phyloP scores from a whole-genome alignment of 2,797 vertebrate species.

The Sebastes cheni region DNA sequence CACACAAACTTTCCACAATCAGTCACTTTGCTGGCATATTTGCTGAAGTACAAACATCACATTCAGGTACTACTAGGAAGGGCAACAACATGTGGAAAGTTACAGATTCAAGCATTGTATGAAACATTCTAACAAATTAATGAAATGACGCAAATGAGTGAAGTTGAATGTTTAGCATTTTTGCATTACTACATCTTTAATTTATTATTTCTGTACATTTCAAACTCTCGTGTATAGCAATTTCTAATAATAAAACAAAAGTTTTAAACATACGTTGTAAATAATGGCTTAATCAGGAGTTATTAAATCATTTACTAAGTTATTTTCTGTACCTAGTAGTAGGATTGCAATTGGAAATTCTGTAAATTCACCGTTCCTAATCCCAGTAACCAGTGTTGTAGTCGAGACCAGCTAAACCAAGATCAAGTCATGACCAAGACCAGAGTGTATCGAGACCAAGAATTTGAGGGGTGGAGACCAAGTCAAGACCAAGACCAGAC shows the following conservation, averaged over 20 bases:
- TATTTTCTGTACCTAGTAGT: background rate
- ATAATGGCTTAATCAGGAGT: background rate
- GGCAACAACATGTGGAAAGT: background rate
- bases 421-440: too few species aligned
- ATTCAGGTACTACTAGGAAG: background rate
- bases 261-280: background rate
- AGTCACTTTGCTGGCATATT: background rate
- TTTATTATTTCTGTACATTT: background rate
- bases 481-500: too few species aligned
- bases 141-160: background rate
- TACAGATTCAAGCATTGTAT: background rate
- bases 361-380: background rate
- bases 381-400: too few species aligned
- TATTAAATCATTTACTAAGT: background rate
- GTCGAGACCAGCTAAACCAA: too few species aligned
- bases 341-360: background rate
- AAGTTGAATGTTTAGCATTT: background rate
- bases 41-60: background rate
- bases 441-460: too few species aligned
- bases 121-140: background rate
- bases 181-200: background rate
- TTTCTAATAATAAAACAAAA: background rate
- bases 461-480: too few species aligned
- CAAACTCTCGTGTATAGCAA: background rate
- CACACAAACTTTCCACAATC: slow-evolving; percentile 15